Evolutionary conservation across 2,113 vertebrate species (phyloP).

Genomic region (Mobula hypostoma): DNA sequence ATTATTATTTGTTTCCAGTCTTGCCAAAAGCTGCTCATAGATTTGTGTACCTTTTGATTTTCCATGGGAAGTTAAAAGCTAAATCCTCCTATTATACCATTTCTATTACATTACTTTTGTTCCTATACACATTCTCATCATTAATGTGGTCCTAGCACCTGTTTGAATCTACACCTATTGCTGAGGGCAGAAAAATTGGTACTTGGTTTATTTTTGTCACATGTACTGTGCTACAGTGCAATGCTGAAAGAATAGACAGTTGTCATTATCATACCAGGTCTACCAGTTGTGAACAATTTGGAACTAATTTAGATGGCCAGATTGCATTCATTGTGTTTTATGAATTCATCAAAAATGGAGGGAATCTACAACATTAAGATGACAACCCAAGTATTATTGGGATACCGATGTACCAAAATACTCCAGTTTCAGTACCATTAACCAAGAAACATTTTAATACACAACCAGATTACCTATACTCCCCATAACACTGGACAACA

Average conservation of each 20-base stretch:
- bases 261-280: not conserved
- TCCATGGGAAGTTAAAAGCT: too few relatives aligned
- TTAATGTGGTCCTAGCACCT: not conserved
- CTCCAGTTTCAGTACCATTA: not conserved
- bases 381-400: not conserved
- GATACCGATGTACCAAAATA: not conserved
- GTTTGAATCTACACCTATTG: not conserved
- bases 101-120: not conserved
- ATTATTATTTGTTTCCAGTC: not conserved
- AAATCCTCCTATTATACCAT: not conserved
- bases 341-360: not conserved
- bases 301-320: not conserved
- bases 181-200: not conserved
- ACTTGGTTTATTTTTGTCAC: too few relatives aligned
- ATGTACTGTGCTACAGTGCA: too few relatives aligned
- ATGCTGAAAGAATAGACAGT: not conserved
- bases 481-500: not conserved
- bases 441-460: not conserved
- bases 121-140: not conserved
- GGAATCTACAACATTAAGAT: not conserved
- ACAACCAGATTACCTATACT: not conserved
- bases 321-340: not conserved
- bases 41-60: not conserved
- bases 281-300: not conserved
- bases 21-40: not conserved